phyloP scores from a whole-genome alignment of 1,140 invertebrate genomes.

The Micrasema minimum region DNA sequence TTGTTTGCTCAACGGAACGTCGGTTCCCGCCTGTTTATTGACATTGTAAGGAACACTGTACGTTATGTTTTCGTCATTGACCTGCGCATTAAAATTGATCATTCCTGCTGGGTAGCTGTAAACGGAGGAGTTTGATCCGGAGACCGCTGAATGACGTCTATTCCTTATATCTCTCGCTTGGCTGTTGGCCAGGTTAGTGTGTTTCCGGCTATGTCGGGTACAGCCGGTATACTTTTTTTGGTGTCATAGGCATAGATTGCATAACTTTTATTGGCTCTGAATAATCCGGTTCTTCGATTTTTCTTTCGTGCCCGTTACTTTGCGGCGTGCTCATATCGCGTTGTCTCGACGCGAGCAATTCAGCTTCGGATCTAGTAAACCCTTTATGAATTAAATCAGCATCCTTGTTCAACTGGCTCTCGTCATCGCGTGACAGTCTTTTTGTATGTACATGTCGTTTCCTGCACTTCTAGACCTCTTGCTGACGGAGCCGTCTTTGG shows the following conservation, averaged over 20 bases:
- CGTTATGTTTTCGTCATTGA: conserved; percentile 66
- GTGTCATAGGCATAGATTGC: conserved; percentile 30
- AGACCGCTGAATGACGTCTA: conserved; percentile 58
- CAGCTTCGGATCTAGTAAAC: conserved; percentile 65
- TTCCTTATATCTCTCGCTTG: conserved; percentile 28
- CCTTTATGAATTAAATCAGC: conserved; percentile 65
- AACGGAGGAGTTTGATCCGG: conserved; percentile 65
- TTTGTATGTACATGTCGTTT: conserved; percentile 83
- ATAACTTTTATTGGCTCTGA: conserved; percentile 43
- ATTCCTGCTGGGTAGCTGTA: conserved; percentile 65
- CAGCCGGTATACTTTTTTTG: conserved; percentile 57
- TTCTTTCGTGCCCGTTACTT: conserved; percentile 43
- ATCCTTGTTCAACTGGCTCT: conserved; percentile 69
- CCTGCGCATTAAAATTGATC: conserved; percentile 67
- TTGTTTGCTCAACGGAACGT: conserved; percentile 5
- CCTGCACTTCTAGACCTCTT: conserved; percentile 72
- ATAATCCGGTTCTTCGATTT: conserved; percentile 44
- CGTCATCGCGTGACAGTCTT: conserved; percentile 76
- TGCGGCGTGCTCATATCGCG: conserved; percentile 55
- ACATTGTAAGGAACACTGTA: conserved; percentile 64
- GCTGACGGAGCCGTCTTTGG: conserved; percentile 67
- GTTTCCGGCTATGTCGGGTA: conserved; percentile 57
- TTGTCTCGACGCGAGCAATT: conserved; percentile 61
- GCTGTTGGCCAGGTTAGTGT: conserved; percentile 50
- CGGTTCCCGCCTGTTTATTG: conserved; percentile 57